phyloP scores from a whole-genome alignment of 1,140 invertebrate species.

The Drosophila prosaltans region DNA sequence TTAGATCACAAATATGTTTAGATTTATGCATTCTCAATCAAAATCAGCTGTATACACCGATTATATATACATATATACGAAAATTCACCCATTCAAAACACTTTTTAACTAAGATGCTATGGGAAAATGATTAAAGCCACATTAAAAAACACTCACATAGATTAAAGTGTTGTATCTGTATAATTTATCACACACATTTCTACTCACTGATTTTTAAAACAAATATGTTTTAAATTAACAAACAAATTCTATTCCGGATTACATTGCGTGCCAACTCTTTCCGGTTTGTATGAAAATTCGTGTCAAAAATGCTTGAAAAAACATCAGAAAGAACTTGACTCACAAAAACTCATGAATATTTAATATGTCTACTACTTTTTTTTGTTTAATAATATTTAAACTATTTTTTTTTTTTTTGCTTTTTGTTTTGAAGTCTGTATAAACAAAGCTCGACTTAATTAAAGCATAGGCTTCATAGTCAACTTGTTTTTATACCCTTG shows the following conservation, averaged over 20 bases:
- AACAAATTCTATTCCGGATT: constrained; percentile 2
- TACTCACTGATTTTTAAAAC: background rate
- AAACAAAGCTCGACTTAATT: constrained; percentile 64
- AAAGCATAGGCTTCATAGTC: constrained; percentile 33
- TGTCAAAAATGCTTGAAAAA: constrained; percentile 44
- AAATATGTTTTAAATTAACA: constrained; percentile 2
- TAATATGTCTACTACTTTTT: constrained; percentile 11
- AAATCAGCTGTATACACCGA: too few species aligned
- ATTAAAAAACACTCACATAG: too few species aligned
- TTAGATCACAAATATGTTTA: too few species aligned
- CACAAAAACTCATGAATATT: constrained; percentile 61
- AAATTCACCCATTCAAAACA: too few species aligned
- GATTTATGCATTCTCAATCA: too few species aligned
- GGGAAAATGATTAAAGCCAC: too few species aligned
- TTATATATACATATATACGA: too few species aligned
- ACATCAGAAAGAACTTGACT: constrained; percentile 32
- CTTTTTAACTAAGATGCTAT: too few species aligned
- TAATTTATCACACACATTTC: too few species aligned
- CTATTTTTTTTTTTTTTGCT: constrained; percentile 32
- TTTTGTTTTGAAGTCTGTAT: constrained; percentile 8
- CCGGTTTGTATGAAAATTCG: constrained; percentile 45
- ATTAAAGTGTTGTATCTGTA: too few species aligned
- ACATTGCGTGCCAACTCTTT: constrained; percentile 56
- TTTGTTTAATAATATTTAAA: constrained; percentile 26
- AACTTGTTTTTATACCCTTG: constrained; percentile 32